Base-by-base conservation (phyloP, 2,888 invertebrate genomes). In the Euclidia mi region DNA sequence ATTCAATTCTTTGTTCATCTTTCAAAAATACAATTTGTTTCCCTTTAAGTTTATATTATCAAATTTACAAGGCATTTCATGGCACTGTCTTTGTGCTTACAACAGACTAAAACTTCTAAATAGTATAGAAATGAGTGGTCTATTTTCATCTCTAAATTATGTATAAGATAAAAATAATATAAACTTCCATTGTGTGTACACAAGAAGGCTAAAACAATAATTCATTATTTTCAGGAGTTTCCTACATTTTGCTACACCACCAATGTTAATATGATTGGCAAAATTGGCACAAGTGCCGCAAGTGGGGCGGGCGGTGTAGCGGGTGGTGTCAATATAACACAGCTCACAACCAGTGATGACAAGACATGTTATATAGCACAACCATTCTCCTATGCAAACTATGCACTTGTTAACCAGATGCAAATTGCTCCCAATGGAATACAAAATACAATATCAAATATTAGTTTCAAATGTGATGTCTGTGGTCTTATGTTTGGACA, bases 401-500 rank as follows among this genome's bases (percentile, higher is more conserved):
- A 98, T 94, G 97, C 98, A 2, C 93, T 98, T 71, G 96, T 97
- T 43, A 98, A 98, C 89, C 98, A 98, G 87, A 98, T 98, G 97
- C 97, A 97, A 77, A 95, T 98, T 57, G 96, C 97, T 15, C 95
- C 95, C 49, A 96, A 96, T 80, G 95, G 96, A 58, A 87, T 95
- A 48, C 96, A 96, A 82, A 97, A 96, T 78, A 96, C 96, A 52
- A 96, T 97, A 82, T 96, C 97, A 11, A 97, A 97, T 82, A 97
- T 98, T 18, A 97, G 97, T 73, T 98, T 97, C 86, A 98, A 98
- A 90, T 98, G 98, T 89, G 98, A 98, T 88, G 97, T 98, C 6
- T 98, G 98, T 81, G 98, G 98, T 38, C 93, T 98, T 59, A 97
- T 97, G 95, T 98, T 98, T 87, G 97, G 97, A 0, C 98, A 98